These are phyloP conservation scores for Sceliomorpha sp. DNA, from an alignment of 2,888 invertebrate species.

Conservation along the genomic window DNA sequence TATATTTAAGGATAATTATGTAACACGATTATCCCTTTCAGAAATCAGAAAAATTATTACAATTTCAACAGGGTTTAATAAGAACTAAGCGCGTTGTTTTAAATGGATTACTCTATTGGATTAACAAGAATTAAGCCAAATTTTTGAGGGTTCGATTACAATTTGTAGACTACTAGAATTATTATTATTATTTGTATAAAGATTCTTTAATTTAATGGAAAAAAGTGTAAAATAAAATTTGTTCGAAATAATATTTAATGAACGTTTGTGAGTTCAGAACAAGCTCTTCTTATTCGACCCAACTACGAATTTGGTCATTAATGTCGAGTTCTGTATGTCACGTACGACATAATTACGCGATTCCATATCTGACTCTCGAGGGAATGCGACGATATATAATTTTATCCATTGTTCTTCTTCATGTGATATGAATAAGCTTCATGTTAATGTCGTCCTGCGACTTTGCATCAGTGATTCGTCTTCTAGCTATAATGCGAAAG, in stretches of 20 bases:
- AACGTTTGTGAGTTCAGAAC: constrained; percentile 23
- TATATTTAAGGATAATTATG: no score
- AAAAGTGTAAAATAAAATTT: constrained; percentile 21
- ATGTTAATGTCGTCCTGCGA: constrained; percentile 12
- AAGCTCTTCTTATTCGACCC: constrained; percentile 20
- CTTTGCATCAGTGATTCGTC: background rate
- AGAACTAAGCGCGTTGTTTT: no score
- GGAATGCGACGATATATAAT: constrained; percentile 28
- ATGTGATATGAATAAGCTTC: constrained; percentile 17
- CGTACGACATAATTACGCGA: constrained; percentile 27
- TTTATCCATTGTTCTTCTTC: constrained; percentile 35
- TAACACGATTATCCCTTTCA: no score
- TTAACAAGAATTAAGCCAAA: no score
- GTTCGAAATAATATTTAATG: constrained; percentile 22
- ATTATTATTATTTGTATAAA: no score
- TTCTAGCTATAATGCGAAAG: background rate
- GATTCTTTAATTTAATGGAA: no score
- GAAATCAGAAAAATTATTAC: no score
- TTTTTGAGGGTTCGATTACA: no score
- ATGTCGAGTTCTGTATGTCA: constrained; percentile 27
- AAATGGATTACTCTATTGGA: no score
- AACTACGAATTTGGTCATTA: constrained; percentile 34
- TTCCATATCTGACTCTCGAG: constrained; percentile 6
- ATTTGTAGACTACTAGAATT: no score
- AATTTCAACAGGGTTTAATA: no score